These are phyloP conservation scores for Petrophora chlorosata DNA, from an alignment of 2,888 invertebrate species.

Conservation along the genomic window DNA sequence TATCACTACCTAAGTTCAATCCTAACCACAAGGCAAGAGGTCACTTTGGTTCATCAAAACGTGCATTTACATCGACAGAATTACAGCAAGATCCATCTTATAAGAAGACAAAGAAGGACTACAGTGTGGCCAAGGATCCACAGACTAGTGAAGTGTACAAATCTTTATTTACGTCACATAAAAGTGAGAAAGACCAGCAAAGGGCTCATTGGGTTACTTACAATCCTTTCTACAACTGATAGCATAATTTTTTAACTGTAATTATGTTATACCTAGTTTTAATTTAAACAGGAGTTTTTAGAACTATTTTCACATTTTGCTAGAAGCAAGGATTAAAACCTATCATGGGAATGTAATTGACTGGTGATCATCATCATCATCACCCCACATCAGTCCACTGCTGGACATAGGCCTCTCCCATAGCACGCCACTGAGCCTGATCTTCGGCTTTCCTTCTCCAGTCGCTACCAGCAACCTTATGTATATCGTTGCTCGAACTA, in stretches of 20 bases:
- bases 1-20: conserved; percentile 73
- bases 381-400: too few relatives aligned
- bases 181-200: conserved; percentile 92
- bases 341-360: too few relatives aligned
- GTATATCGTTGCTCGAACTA: too few relatives aligned
- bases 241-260: conserved; percentile 67
- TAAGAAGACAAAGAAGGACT: conserved; percentile 90
- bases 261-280: background rate
- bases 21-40: conserved; percentile 71
- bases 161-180: conserved; percentile 96
- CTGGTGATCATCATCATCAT: too few relatives aligned
- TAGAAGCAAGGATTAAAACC: too few relatives aligned
- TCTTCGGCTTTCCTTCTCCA: too few relatives aligned
- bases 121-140: conserved; percentile 95
- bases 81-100: conserved; percentile 86
- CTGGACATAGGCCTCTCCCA: too few relatives aligned
- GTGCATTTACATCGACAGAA: conserved; percentile 62
- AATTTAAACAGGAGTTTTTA: background rate
- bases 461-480: too few relatives aligned
- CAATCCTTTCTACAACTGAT: conserved; percentile 94
- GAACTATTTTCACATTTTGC: too few relatives aligned
- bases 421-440: too few relatives aligned
- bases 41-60: conserved; percentile 73
- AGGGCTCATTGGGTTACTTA: conserved; percentile 99
- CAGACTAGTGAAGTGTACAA: conserved; percentile 96